Evolutionary conservation across 2,888 invertebrate species (phyloP), one percentile per base, ranked within the genome.

Genomic region (Acanthosoma haemorrhoidale): DNA sequence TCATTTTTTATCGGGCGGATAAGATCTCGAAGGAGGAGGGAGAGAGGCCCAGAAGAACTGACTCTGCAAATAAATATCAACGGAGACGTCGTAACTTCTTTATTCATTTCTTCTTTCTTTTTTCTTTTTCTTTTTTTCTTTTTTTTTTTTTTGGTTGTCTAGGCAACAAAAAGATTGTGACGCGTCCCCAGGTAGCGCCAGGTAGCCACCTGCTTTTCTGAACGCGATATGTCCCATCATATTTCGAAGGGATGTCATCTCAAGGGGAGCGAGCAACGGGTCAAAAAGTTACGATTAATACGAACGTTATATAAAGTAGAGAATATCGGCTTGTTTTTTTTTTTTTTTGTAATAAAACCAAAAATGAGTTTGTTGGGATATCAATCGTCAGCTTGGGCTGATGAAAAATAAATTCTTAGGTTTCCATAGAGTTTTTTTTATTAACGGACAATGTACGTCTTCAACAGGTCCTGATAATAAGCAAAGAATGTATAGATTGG

Each of bases 1-100:
- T 61, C 61, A 61, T 61, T 61, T 61, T 61, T 61, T 61, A 34
- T 18, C 2, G 11, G 34, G 3, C 1, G 16, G 61, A 61, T 61
- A 61, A 61, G 61, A 61, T 61, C 61, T 59, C 6, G 6, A 6
- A 9, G 8, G 36, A 11, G 36, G 11, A n/a, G n/a, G n/a, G n/a
- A n/a, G n/a, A n/a, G n/a, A 6, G 34, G 59, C 59, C 59, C n/a
- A 31, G 34, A 59, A 59, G 59, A 18, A 6, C 59, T 34, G 32
- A 59, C 34, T 18, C 34, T 61, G 61, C 61, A 61, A 61, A 61
- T 61, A 61, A 61, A 61, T 61, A 36, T 61, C 61, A 34, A 16
- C 16, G 5, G 38, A 5, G 61, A 36, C 36, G 32, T 21, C 36
- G 32, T 36, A 34, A 36, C 34, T 61, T 61, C 21, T 61, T 61